Percentiles rank a stretch among this genome's conserved stretches.
These are phyloP conservation scores for Selenia dentaria DNA, from an alignment of 2,888 invertebrate genomes.

Conservation along the genomic window DNA sequence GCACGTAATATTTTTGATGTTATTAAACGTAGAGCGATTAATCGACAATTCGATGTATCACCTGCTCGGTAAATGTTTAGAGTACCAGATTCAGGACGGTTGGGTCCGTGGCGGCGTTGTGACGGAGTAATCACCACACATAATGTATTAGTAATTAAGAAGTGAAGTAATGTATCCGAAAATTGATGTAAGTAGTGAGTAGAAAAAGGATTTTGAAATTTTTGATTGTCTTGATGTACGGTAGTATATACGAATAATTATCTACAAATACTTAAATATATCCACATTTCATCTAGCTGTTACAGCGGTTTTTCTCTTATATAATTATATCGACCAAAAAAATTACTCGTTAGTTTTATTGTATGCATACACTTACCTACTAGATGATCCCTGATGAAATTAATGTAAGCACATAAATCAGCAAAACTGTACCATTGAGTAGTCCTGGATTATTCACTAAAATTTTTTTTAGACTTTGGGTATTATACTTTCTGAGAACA, in stretches of 20 bases:
- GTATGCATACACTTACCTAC: no score
- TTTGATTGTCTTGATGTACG: conserved; percentile 1
- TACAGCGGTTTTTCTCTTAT: neutral
- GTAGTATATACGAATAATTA: no score
- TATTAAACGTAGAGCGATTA: neutral
- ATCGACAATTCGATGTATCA: neutral
- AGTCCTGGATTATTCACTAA: no score
- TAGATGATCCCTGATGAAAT: no score
- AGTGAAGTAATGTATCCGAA: neutral
- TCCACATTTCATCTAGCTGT: conserved; percentile 3
- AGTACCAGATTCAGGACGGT: neutral
- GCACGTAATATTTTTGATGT: neutral
- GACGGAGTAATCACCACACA: neutral
- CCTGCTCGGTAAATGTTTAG: neutral
- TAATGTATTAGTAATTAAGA: no score
- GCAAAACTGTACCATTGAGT: no score
- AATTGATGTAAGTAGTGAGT: neutral
- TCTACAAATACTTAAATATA: neutral
- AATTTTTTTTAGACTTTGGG: no score
- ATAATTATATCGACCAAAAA: neutral
- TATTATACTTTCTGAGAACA: no score
- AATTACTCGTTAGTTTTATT: no score
- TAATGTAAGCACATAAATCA: no score
- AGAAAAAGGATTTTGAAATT: neutral
- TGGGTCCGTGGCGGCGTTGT: neutral